Base-by-base conservation (phyloP, 2,113 vertebrate species). In the Platichthys flesus region DNA sequence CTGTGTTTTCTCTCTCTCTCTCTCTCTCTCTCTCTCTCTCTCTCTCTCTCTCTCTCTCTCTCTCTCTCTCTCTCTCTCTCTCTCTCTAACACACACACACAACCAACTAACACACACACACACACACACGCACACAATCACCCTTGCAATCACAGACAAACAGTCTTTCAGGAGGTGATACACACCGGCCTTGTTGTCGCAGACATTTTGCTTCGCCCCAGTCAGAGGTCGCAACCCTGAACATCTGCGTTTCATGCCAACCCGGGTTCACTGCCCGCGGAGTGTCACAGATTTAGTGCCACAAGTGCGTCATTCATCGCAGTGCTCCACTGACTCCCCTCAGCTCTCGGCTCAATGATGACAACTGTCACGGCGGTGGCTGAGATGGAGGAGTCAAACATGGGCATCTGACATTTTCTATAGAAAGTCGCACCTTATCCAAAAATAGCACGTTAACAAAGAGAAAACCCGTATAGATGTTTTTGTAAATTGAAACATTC, bases 221-320 rank as follows among this genome's bases (percentile, higher is more conserved):
- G 76, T 83, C 84, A 72, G 80, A 85, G 89, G 89, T 92, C 77
- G 16, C 54, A 65, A 90, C 87, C 91, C 85, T 42, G 20, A 81
- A 86, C 91, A 87, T 87, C 89, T 93, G 91, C 69, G 74, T 51
- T 88, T 78, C 67, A 66, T 78, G 78, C 78, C 84, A 81, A 58
- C 81, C 76, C 9, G 83, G 86, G 88, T 86, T 82, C 85, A 68
- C 42, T 4, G 90, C 88, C 88, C 54, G 73, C 64, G 78, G 90
- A 88, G 60, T 31, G 82, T 67, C 87, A 81, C 87, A 64, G 85
- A 85, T 91, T 89, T 89, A 84, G 73, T 78, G 86, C 64, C 83
- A 82, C 84, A 65, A 88, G 86, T 92, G 90, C 85, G 81, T 91
- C 91, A 86, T 55, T 86, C 80, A 58, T 77, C 52, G 56, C 78